Conservation (phyloP, 2,113 vertebrate species). For the Vanacampus margaritifer region DNA sequence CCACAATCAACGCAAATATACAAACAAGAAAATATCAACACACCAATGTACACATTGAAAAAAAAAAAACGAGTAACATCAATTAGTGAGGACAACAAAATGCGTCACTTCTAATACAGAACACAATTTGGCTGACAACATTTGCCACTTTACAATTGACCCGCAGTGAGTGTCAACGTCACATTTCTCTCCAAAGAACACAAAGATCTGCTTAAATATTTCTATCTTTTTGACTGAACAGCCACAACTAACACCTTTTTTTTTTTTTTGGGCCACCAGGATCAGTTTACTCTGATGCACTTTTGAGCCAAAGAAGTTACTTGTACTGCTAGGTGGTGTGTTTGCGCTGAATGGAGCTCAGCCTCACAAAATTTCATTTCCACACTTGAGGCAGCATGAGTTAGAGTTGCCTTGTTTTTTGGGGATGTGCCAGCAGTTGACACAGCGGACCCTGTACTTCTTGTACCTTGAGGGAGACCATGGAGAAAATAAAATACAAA, state of each 20-base stretch:
- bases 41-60: constrained; percentile 3
- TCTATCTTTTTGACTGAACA: background rate
- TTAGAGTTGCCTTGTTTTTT: constrained; percentile 79
- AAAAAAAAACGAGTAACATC: constrained; percentile 16
- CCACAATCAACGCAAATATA: background rate
- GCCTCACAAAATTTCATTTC: constrained; percentile 67
- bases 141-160: background rate
- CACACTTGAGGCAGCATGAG: constrained; percentile 77
- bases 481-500: background rate
- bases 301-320: background rate
- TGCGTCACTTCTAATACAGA: background rate
- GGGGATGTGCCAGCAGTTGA: constrained; percentile 84
- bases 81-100: constrained; percentile 15
- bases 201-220: background rate
- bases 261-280: background rate
- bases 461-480: constrained; percentile 77
- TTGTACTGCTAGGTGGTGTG: constrained; percentile 33
- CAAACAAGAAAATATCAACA: background rate
- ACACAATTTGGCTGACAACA: background rate
- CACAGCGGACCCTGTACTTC: constrained; percentile 84
- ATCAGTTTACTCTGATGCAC: background rate
- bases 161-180: background rate
- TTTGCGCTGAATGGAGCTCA: constrained; percentile 60
- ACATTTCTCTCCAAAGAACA: background rate
- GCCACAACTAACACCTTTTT: background rate